These are phyloP conservation scores for Phenacoccus solenopsis DNA, from an alignment of 1,140 invertebrate genomes.

Conservation along the genomic window DNA sequence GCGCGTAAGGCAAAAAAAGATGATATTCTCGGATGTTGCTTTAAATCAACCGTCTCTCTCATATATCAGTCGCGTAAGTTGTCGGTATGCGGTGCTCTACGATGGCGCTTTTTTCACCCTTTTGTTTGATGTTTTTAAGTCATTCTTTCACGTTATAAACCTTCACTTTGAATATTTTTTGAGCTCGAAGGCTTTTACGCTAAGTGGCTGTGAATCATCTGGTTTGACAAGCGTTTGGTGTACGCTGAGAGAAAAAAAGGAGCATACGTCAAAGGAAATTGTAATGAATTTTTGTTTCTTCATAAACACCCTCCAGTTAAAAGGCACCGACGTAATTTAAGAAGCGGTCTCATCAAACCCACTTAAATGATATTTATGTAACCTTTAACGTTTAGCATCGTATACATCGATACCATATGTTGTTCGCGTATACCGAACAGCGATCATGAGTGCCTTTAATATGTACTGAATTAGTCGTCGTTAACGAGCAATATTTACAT, in stretches of 20 bases:
- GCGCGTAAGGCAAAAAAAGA: background rate
- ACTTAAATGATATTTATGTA: too few species aligned
- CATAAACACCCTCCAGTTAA: background rate
- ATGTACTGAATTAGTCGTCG: too few species aligned
- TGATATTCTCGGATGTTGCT: background rate
- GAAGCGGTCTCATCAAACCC: too few species aligned
- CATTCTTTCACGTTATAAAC: background rate
- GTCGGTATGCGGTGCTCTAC: too few species aligned
- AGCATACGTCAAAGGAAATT: background rate
- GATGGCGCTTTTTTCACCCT: background rate
- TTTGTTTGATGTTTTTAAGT: background rate
- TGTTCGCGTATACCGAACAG: too few species aligned
- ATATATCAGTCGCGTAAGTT: background rate
- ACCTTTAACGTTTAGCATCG: too few species aligned
- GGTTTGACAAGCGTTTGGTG: background rate
- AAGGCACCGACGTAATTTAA: background rate
- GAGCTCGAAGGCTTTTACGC: background rate
- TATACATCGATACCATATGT: too few species aligned
- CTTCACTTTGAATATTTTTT: background rate
- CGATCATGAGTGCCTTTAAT: too few species aligned
- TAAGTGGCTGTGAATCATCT: background rate
- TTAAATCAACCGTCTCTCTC: background rate
- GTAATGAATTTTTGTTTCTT: background rate
- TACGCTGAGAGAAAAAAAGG: too few species aligned
- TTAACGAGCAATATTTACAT: too few species aligned